These are phyloP conservation scores for Smutsia gigantea DNA, from an alignment of 2,797 vertebrate genomes.

Conservation along the genomic window DNA sequence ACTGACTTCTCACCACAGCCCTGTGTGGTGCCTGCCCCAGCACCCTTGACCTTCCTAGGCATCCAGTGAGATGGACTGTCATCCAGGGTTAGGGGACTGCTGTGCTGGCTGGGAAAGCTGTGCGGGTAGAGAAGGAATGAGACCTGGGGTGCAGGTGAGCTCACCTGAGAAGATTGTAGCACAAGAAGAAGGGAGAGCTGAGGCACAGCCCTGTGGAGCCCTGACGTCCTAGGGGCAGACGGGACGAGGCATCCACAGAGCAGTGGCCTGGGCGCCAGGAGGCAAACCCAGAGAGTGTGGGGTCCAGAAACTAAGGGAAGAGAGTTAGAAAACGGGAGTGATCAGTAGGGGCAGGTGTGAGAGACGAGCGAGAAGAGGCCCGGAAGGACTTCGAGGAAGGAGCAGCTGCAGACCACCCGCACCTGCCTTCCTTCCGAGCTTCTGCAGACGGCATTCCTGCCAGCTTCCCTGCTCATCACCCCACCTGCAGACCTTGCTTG, in stretches of 20 bases:
- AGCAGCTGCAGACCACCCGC: background rate
- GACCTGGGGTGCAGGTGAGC: background rate
- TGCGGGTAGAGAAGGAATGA: background rate
- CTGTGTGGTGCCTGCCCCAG: background rate
- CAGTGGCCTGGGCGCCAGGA: background rate
- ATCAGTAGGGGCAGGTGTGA: background rate
- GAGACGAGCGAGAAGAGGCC: background rate
- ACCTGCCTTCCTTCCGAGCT: background rate
- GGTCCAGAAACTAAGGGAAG: background rate
- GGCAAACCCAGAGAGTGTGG: background rate
- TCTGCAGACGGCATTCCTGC: background rate
- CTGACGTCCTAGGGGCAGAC: background rate
- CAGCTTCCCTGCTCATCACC: fast-evolving
- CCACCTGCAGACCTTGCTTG: background rate
- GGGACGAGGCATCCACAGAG: background rate
- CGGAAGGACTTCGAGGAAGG: too few species aligned
- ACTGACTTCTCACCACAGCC: background rate
- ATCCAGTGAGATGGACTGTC: background rate
- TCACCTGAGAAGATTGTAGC: background rate
- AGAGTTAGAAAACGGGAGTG: background rate
- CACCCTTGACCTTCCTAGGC: fast-evolving
- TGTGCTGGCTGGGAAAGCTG: background rate
- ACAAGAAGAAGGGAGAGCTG: background rate
- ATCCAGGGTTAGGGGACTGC: background rate
- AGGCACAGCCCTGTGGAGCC: background rate